Percentiles rank a stretch among this genome's conserved stretches.
These are phyloP conservation scores for Rotaria sp. DNA, from an alignment of 2,888 invertebrate genomes.

Conservation along the genomic window DNA sequence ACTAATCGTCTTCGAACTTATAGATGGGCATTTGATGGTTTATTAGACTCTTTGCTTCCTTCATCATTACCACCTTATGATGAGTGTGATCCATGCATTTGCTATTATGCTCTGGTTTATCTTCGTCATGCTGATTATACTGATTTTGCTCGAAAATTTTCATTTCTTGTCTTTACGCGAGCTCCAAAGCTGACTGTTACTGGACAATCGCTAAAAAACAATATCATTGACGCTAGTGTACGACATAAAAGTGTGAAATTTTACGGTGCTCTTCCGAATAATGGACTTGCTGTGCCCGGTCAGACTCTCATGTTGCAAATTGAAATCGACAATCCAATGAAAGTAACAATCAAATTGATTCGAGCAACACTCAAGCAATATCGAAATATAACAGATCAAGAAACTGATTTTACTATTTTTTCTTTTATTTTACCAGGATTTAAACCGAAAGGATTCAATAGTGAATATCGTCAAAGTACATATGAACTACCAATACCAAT, in stretches of 20 bases:
- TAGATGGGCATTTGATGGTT: not conserved
- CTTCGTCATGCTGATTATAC: not conserved
- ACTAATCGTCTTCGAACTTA: not conserved
- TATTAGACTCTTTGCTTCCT: not conserved
- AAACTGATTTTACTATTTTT: not conserved
- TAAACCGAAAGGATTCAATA: not conserved
- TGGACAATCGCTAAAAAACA: not conserved
- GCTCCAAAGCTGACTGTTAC: not conserved
- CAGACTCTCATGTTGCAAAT: not conserved
- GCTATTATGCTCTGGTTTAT: slow-evolving; percentile 7
- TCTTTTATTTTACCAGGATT: not conserved
- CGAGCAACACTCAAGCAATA: slow-evolving; percentile 3
- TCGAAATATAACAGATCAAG: not conserved
- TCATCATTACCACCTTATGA: not conserved
- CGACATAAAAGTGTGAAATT: not conserved
- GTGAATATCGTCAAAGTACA: not conserved
- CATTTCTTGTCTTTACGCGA: not conserved
- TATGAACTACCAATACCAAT: not conserved
- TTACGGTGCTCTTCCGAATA: not conserved
- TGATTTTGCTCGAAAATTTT: not conserved
- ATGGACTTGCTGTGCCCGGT: not conserved
- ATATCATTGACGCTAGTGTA: not conserved
- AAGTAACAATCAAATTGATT: not conserved
- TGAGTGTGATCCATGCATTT: not conserved
- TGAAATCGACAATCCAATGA: not conserved